Base-by-base conservation (phyloP, 2,888 invertebrate species). In the Ochropacha duplaris region DNA sequence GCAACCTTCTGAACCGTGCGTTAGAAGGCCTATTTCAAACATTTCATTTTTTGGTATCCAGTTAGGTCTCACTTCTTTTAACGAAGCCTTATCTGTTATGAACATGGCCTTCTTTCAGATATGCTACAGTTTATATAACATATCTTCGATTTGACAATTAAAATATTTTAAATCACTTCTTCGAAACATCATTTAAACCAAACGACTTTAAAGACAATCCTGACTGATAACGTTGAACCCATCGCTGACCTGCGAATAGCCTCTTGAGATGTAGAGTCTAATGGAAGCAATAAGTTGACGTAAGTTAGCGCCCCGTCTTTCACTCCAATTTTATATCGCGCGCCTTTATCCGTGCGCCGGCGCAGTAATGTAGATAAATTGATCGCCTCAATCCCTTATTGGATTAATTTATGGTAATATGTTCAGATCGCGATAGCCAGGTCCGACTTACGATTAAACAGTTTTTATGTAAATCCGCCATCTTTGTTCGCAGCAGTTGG, bases 381-480 rank as follows among this genome's bases (percentile, higher is more conserved):
- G 87, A 84, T 86, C 84, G 86, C 78, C 78, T 78, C 82, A 79
- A 82, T 83, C 82, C 83, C 82, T 83, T 85, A 84, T 83, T 84
- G 83, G 85, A 84, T 85, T 84, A 87, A 87, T 88, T 86, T 87
- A 88, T 83, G 88, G 82, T 86, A 86, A 84, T 90, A 86, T 80
- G 85, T 79, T 82, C 79, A 76, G 86, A 87, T 83, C 82, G 86
- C 86, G 87, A 88, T 88, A 86, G 76, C 77, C 77, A 64, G 75
- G 61, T 72, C 78, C 76, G 84, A 87, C 85, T 89, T 88, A 88
- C 89, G 88, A 88, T 87, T 89, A 86, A 88, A 88, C 84, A 82
- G 84, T 90, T 88, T 90, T 90, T 89, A 90, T 90, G 89, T 87
- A 80, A 85, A 83, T 83, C 84, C 84, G 83, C 88, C 86, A 87